Percentiles rank a stretch among this genome's conserved stretches.
These are phyloP conservation scores for Cyphomyrus discorhynchus DNA, from an alignment of 2,113 vertebrate species.

Conservation along the genomic window DNA sequence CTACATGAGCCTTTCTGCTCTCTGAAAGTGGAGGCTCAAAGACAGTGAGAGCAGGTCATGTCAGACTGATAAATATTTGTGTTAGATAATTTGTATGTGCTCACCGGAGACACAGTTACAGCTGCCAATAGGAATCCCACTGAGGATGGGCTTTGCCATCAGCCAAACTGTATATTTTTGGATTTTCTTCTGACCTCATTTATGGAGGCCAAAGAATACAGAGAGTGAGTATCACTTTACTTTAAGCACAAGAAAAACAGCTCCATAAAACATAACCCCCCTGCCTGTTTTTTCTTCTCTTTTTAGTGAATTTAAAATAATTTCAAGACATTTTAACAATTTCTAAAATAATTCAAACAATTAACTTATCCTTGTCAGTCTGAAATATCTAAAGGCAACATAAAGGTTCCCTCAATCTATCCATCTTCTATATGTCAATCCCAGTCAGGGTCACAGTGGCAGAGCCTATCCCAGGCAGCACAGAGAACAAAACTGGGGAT, in stretches of 20 bases:
- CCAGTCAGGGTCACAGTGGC: background rate
- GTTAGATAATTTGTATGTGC: conserved; percentile 45
- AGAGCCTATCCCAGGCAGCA: background rate
- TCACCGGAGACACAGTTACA: conserved; percentile 44
- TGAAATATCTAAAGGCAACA: background rate
- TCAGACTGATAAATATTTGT: conserved; percentile 34
- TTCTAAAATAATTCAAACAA: background rate
- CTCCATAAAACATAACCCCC: background rate
- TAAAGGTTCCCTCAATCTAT: background rate
- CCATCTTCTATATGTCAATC: background rate
- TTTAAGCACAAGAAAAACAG: background rate
- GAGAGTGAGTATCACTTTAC: background rate
- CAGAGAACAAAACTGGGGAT: background rate
- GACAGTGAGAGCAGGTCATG: conserved; percentile 17
- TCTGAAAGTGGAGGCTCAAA: background rate
- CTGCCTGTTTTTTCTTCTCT: background rate
- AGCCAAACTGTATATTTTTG: conserved; percentile 37
- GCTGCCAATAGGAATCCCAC: conserved; percentile 40
- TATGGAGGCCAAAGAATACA: background rate
- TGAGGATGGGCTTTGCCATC: conserved; percentile 35
- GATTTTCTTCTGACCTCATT: conserved; percentile 32
- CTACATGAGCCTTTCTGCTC: background rate
- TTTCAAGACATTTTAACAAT: background rate
- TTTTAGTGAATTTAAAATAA: background rate
- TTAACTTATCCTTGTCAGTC: background rate